These are phyloP conservation scores for Poeciliopsis paucimaculata DNA, from an alignment of 2,797 vertebrate species.

Conservation along the genomic window DNA sequence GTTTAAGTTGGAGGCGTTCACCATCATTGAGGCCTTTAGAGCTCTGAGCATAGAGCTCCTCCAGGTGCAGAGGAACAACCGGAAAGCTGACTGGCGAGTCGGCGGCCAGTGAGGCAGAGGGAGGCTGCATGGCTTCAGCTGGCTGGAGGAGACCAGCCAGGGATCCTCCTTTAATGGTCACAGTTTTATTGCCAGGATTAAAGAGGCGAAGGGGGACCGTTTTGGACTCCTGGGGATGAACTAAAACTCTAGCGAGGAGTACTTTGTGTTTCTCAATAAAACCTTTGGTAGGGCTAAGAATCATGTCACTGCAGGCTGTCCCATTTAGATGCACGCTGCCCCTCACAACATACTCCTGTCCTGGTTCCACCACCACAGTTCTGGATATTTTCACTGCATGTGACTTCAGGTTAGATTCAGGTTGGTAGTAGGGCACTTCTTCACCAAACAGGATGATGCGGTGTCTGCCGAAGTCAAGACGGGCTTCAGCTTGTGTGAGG, in stretches of 20 bases:
- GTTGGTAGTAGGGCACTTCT: background rate
- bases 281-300: background rate
- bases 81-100: background rate
- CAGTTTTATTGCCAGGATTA: background rate
- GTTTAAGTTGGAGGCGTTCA: too few relatives aligned
- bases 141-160: too few relatives aligned
- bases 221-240: background rate
- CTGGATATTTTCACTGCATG: background rate
- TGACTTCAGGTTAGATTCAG: too few relatives aligned
- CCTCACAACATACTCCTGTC: background rate
- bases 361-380: background rate
- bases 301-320: background rate
- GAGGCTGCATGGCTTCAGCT: background rate
- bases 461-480: too few relatives aligned
- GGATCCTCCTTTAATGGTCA: background rate
- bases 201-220: background rate
- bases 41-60: too few relatives aligned
- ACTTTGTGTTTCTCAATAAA: background rate
- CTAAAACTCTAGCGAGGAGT: background rate
- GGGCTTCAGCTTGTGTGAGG: too few relatives aligned
- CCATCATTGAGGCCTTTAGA: too few relatives aligned
- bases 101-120: background rate
- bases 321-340: background rate
- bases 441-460: background rate
- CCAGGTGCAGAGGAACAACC: too few relatives aligned